Conservation (phyloP, 1,140 invertebrate species). For the Heliconius himera region DNA sequence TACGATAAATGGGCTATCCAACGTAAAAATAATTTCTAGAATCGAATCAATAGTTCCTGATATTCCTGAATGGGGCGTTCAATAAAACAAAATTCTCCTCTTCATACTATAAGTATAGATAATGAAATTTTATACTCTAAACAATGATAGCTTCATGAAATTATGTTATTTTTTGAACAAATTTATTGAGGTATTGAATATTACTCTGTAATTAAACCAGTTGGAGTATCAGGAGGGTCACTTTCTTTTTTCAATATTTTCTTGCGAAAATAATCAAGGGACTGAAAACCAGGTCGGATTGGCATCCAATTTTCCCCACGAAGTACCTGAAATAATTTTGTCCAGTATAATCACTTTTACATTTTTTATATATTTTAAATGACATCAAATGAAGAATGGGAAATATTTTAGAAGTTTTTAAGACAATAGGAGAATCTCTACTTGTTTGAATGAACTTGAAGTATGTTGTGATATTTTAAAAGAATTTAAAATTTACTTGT, state of each 20-base stretch:
- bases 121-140: too few species aligned
- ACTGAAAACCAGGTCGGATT: slow-evolving; percentile 52
- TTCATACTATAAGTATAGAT: too few species aligned
- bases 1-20: too few species aligned
- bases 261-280: slow-evolving; percentile 58
- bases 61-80: too few species aligned
- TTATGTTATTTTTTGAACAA: neutral
- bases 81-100: too few species aligned
- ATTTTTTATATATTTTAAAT: too few species aligned
- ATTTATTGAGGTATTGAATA: neutral
- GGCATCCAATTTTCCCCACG: slow-evolving; percentile 59
- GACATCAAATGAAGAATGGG: too few species aligned
- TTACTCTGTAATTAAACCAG: slow-evolving; percentile 58
- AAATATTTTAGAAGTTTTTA: too few species aligned
- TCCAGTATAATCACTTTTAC: slow-evolving; percentile 25
- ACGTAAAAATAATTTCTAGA: too few species aligned
- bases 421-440: neutral
- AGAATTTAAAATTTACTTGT: slow-evolving; percentile 37
- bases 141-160: too few species aligned
- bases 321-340: slow-evolving; percentile 50
- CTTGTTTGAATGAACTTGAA: neutral
- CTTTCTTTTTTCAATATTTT: slow-evolving; percentile 37
- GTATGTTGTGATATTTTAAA: neutral
- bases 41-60: too few species aligned
- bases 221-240: slow-evolving; percentile 23